phyloP scores from a whole-genome alignment of 2,888 invertebrate species.

The Keiferia lycopersicella region DNA sequence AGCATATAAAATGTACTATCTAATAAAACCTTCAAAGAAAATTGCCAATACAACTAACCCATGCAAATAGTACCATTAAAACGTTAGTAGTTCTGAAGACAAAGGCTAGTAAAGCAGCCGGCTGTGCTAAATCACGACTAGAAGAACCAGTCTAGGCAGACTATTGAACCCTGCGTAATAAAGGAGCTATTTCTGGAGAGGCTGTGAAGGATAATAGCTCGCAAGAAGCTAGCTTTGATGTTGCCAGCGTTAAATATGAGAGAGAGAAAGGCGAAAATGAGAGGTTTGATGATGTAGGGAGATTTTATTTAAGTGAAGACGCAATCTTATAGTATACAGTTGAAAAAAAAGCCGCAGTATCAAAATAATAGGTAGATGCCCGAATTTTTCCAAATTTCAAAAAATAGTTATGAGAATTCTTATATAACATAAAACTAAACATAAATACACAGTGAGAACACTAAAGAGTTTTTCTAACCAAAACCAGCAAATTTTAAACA shows the following conservation, averaged over 20 bases:
- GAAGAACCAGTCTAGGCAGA: constrained; percentile 60
- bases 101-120: constrained; percentile 22
- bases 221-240: background rate
- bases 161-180: constrained; percentile 42
- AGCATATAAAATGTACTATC: background rate
- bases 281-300: background rate
- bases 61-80: constrained; percentile 16
- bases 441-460: too few species aligned
- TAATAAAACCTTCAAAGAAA: background rate
- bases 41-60: background rate
- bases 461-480: too few species aligned
- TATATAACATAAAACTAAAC: too few species aligned
- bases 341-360: too few species aligned
- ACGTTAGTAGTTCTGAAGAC: constrained; percentile 21
- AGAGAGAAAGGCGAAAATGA: background rate
- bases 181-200: constrained; percentile 41
- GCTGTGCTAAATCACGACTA: constrained; percentile 39
- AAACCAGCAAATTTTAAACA: background rate
- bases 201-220: constrained; percentile 4
- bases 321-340: too few species aligned
- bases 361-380: too few species aligned
- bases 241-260: background rate
- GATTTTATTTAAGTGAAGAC: too few species aligned
- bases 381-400: too few species aligned
- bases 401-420: too few species aligned